Evolutionary conservation across 2,888 invertebrate species (phyloP).

Genomic region (Euclidia mi): DNA sequence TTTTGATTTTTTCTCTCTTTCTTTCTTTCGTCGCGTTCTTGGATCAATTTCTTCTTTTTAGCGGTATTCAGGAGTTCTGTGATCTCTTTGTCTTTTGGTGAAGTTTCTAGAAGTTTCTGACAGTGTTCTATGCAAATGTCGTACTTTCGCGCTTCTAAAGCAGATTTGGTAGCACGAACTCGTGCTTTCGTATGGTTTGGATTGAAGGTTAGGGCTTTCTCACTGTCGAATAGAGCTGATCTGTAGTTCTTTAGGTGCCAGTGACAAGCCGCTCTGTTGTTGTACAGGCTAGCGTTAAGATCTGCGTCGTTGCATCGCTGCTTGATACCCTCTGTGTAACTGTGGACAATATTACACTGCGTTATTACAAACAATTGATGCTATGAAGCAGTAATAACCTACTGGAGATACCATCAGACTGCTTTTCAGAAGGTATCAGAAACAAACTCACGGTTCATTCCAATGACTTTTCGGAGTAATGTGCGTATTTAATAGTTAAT

Average conservation of each 20-base stretch:
- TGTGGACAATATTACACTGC: slow-evolving; percentile 60
- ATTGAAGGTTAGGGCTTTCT: slow-evolving; percentile 93
- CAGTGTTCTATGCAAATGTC: slow-evolving; percentile 94
- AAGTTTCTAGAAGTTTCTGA: slow-evolving; percentile 91
- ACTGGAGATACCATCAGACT: too few species aligned
- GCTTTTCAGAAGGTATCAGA: too few species aligned
- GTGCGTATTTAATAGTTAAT: too few species aligned
- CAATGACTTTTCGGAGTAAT: too few species aligned
- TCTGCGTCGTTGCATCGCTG: slow-evolving; percentile 92
- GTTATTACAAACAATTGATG: too few species aligned
- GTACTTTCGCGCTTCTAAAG: slow-evolving; percentile 91
- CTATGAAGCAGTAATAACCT: too few species aligned
- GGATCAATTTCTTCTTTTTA: slow-evolving; percentile 85
- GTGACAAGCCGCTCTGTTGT: slow-evolving; percentile 97
- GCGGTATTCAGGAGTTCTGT: slow-evolving; percentile 72
- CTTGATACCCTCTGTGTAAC: slow-evolving; percentile 97
- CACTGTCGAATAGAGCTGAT: slow-evolving; percentile 95
- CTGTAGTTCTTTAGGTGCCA: slow-evolving; percentile 95
- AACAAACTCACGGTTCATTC: too few species aligned
- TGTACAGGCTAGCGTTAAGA: slow-evolving; percentile 95
- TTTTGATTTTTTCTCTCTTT: slow-evolving; percentile 79
- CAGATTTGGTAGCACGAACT: slow-evolving; percentile 93
- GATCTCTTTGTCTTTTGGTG: slow-evolving; percentile 88
- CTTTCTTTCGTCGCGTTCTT: slow-evolving; percentile 89
- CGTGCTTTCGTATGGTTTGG: slow-evolving; percentile 94